Conservation (phyloP, 2,113 vertebrate species). For the Irena cyanogastra region DNA sequence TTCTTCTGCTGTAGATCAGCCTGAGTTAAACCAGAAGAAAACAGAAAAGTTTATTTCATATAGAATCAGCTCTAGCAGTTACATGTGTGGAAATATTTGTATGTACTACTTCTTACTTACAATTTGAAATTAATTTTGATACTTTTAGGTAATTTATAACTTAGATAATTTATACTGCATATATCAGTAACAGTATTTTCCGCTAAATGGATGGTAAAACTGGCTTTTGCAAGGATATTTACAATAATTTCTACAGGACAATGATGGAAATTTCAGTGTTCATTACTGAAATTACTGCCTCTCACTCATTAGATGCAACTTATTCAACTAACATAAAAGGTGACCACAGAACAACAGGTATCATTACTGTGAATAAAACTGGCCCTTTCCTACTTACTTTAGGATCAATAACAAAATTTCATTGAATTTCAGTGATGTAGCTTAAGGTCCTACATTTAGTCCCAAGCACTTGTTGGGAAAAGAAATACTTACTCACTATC, state of each 20-base stretch:
- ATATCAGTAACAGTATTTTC: neutral
- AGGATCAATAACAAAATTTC: neutral
- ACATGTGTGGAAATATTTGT: neutral
- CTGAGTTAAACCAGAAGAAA: neutral
- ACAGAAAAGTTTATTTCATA: neutral
- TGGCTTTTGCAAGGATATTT: neutral
- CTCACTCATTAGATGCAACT: neutral
- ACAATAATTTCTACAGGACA: neutral
- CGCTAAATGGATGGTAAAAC: neutral
- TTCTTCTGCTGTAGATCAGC: constrained; percentile 90
- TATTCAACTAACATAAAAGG: neutral
- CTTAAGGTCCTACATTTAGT: neutral
- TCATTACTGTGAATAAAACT: neutral
- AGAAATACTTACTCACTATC: neutral
- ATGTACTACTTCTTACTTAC: neutral
- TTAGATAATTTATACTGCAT: neutral
- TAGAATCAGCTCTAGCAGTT: neutral
- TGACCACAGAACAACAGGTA: neutral
- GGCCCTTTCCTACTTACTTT: neutral
- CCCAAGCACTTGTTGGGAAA: neutral
- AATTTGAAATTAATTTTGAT: neutral
- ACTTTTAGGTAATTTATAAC: neutral
- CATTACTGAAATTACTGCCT: no score
- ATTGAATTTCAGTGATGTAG: neutral
- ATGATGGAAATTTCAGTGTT: neutral